phyloP scores from a whole-genome alignment of 2,113 vertebrate species.

The Dunckerocampus dactyliophorus region DNA sequence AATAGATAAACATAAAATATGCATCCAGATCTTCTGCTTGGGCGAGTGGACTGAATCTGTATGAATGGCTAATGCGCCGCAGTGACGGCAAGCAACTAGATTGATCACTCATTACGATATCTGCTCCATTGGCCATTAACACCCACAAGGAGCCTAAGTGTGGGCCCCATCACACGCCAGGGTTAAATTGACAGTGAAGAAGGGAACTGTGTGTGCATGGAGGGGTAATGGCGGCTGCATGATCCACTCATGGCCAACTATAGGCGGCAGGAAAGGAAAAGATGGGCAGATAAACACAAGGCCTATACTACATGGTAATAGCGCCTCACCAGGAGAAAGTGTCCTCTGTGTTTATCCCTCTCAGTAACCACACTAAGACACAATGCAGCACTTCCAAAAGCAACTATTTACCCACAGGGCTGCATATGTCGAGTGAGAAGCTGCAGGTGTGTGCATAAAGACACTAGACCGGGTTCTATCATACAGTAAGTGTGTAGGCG shows the following conservation, averaged over 20 bases:
- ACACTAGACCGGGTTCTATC: not conserved
- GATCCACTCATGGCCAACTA: constrained; percentile 7
- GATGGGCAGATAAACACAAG: constrained; percentile 43
- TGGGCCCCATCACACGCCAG: constrained; percentile 58
- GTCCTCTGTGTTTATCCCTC: constrained; percentile 52
- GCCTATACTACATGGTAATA: constrained; percentile 30
- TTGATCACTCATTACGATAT: constrained; percentile 72
- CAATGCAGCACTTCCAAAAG: constrained; percentile 47
- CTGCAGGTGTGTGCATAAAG: constrained; percentile 3
- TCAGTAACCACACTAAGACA: constrained; percentile 49
- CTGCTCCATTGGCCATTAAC: constrained; percentile 73
- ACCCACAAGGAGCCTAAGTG: constrained; percentile 64
- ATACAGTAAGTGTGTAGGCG: too few species aligned
- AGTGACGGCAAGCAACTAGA: constrained; percentile 63
- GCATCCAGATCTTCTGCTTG: constrained; percentile 70
- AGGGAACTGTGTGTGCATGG: constrained; percentile 38
- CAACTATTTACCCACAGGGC: constrained; percentile 48
- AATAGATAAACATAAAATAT: constrained; percentile 72
- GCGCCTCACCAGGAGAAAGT: constrained; percentile 41
- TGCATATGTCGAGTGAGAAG: not conserved
- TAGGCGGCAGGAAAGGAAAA: constrained; percentile 9
- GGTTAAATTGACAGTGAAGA: constrained; percentile 73
- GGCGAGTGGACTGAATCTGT: constrained; percentile 69
- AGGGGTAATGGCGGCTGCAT: constrained; percentile 12
- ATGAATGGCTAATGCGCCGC: constrained; percentile 72